These are phyloP conservation scores for Caenorhabditis latens DNA, from an alignment of 1,140 invertebrate species.

Conservation along the genomic window DNA sequence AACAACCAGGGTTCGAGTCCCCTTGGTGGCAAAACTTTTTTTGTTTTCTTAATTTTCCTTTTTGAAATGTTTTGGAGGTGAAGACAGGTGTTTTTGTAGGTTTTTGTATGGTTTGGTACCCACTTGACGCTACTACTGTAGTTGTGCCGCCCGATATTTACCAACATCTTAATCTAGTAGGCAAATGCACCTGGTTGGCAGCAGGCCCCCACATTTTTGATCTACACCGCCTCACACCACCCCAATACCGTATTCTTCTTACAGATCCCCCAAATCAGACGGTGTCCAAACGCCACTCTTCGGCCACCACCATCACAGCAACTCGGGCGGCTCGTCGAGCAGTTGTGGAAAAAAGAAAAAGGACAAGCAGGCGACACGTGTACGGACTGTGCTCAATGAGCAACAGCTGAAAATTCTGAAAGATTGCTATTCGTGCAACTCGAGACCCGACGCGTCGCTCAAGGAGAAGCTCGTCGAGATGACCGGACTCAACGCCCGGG, in stretches of 20 bases:
- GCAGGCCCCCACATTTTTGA: constrained; percentile 62
- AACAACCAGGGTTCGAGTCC: no score
- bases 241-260: neutral
- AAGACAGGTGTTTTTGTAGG: constrained; percentile 12
- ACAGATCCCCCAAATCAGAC: constrained; percentile 66
- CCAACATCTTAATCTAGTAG: constrained; percentile 51
- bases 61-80: no score
- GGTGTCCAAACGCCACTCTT: constrained; percentile 52
- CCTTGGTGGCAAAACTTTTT: no score
- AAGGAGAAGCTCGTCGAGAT: constrained; percentile 99
- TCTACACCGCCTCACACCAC: neutral
- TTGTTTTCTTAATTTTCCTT: no score
- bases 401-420: constrained; percentile 94
- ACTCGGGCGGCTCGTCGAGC: constrained; percentile 38
- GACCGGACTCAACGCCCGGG: constrained; percentile 82
- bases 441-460: constrained; percentile 96
- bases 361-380: constrained; percentile 86
- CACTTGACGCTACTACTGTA: constrained; percentile 21
- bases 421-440: constrained; percentile 89
- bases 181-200: constrained; percentile 61
- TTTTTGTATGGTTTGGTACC: neutral
- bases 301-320: constrained; percentile 56
- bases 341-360: constrained; percentile 66
- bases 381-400: constrained; percentile 96
- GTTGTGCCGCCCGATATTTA: neutral